These are phyloP conservation scores for Diarsia brunnea DNA, from an alignment of 2,888 invertebrate genomes.

Conservation along the genomic window DNA sequence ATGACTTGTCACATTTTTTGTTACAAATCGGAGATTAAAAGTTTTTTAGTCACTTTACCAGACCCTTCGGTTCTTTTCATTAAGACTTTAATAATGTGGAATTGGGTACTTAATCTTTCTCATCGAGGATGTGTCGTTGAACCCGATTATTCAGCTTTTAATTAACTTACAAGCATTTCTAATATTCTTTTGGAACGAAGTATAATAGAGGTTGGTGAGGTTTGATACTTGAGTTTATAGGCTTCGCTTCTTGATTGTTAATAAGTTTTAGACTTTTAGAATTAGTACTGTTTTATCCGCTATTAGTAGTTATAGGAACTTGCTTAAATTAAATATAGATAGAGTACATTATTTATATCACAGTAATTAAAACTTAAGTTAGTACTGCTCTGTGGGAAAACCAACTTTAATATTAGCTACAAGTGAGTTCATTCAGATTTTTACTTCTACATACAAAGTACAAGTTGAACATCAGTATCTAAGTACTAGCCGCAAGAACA, in stretches of 20 bases:
- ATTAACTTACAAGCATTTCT: conserved; percentile 56
- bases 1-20: conserved; percentile 91
- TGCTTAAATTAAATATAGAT: neutral
- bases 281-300: neutral
- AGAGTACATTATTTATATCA: neutral
- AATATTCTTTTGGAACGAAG: conserved; percentile 46
- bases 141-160: conserved; percentile 56
- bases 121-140: conserved; percentile 55
- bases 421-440: neutral
- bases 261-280: conserved; percentile 4
- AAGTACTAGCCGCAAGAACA: conserved; percentile 52
- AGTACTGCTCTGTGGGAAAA: neutral
- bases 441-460: conserved; percentile 14
- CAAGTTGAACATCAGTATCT: conserved; percentile 29
- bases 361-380: neutral
- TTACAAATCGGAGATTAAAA: conserved; percentile 89
- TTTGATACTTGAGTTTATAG: conserved; percentile 34
- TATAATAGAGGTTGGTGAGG: conserved; percentile 38
- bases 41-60: conserved; percentile 85
- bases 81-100: conserved; percentile 77
- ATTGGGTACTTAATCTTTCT: conserved; percentile 65
- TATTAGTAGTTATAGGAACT: neutral
- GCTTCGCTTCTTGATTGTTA: conserved; percentile 16
- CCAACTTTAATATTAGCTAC: neutral
- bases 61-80: conserved; percentile 76